phyloP scores from a whole-genome alignment of 2,888 invertebrate genomes.

The Sepiola atlantica region DNA sequence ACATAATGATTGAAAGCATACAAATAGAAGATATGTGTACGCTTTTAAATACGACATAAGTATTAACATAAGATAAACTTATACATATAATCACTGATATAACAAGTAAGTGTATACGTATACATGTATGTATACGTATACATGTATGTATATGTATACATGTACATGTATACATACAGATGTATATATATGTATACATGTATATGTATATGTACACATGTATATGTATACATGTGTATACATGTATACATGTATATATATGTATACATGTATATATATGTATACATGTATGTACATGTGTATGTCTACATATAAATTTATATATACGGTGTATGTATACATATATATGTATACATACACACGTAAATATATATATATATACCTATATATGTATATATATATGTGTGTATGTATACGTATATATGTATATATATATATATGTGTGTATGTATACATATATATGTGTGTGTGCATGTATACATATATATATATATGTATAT shows the following conservation, averaged over 20 bases:
- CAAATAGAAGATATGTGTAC: too few relatives aligned
- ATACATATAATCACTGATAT: too few relatives aligned
- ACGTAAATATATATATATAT: too few relatives aligned
- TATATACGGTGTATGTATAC: neutral
- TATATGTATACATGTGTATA: too few relatives aligned
- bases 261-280: neutral
- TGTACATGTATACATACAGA: neutral
- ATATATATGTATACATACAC: neutral
- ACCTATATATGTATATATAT: neutral
- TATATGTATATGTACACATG: too few relatives aligned
- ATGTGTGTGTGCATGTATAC: too few relatives aligned
- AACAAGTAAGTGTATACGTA: neutral
- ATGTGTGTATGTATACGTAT: neutral
- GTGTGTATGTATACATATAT: neutral
- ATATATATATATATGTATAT: neutral
- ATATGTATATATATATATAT: neutral
- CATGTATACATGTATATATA: neutral
- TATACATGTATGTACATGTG: neutral
- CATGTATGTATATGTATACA: neutral
- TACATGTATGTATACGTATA: neutral
- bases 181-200: too few relatives aligned
- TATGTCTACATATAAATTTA: neutral
- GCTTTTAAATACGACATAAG: too few relatives aligned
- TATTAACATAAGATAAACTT: too few relatives aligned
- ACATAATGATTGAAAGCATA: too few relatives aligned